Percentiles rank a stretch among this genome's conserved stretches.
These are phyloP conservation scores for Graptemys geographica DNA, from an alignment of 2,797 vertebrate species.

Conservation along the genomic window DNA sequence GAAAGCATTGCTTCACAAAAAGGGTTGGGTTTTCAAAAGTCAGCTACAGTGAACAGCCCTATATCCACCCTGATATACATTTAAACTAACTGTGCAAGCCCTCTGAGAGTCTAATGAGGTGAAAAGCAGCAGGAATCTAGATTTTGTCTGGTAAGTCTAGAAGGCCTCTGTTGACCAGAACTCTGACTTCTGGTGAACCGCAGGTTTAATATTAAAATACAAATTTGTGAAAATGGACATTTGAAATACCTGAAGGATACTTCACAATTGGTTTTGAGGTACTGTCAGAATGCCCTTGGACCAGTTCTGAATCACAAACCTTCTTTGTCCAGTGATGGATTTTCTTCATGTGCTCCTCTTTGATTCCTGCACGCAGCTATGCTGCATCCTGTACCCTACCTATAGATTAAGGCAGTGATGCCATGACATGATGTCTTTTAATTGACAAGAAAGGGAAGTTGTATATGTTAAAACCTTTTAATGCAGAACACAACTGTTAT, in stretches of 20 bases:
- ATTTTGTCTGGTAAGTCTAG: neutral
- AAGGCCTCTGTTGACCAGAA: slow-evolving; percentile 56
- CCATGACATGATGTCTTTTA: neutral
- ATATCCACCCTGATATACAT: neutral
- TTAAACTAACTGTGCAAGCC: neutral
- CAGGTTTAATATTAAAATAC: slow-evolving; percentile 39
- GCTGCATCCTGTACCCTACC: neutral
- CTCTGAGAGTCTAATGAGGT: slow-evolving; percentile 36
- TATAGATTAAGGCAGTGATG: neutral
- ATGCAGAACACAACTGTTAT: neutral
- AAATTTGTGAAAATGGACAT: slow-evolving; percentile 31
- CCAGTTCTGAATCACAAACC: neutral
- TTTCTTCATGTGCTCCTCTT: slow-evolving; percentile 12
- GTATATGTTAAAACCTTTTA: neutral
- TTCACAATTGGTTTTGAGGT: neutral
- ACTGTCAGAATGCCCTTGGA: neutral
- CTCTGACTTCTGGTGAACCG: slow-evolving; percentile 47
- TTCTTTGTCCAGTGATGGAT: neutral
- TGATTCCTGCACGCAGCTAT: neutral
- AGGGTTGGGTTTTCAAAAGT: neutral
- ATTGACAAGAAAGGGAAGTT: neutral
- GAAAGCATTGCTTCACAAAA: slow-evolving; percentile 12
- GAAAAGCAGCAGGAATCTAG: slow-evolving; percentile 43
- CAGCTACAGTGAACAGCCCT: neutral
- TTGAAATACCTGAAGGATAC: neutral